Evolutionary conservation across 2,888 invertebrate genomes (phyloP).

Genomic region (Tipula unca): DNA sequence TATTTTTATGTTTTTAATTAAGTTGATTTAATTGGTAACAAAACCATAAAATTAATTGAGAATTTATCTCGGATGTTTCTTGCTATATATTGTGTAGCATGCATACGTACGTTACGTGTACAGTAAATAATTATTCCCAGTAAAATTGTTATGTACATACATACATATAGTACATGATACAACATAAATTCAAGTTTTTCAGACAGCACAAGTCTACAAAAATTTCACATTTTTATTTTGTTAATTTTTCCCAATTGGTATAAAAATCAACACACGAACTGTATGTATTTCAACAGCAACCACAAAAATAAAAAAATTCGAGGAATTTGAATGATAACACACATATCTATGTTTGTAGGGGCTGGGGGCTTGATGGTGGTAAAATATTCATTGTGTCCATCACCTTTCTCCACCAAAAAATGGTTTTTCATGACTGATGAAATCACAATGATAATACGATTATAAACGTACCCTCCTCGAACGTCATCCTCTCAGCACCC

Average conservation of each 20-base stretch:
- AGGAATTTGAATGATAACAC: no score
- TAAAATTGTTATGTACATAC: background rate
- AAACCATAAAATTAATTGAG: conserved; percentile 14
- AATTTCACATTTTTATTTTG: no score
- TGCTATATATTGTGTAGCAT: background rate
- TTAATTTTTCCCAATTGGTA: background rate
- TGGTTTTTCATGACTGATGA: background rate
- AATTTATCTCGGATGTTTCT: background rate
- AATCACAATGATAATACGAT: background rate
- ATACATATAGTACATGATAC: background rate
- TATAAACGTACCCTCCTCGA: background rate
- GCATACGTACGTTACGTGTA: background rate
- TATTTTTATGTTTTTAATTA: background rate
- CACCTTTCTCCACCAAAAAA: background rate
- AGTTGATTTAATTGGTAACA: background rate
- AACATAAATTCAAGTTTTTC: background rate
- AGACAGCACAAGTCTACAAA: background rate
- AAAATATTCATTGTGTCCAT: background rate
- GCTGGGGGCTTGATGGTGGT: no score
- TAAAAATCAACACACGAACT: background rate
- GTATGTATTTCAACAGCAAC: no score
- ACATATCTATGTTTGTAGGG: no score
- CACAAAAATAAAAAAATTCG: no score
- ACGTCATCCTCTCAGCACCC: background rate
- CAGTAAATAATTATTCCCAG: background rate